Percentiles rank a stretch among this genome's conserved stretches.
These are phyloP conservation scores for Brassicogethes aeneus DNA, from an alignment of 2,888 invertebrate genomes.

Conservation along the genomic window DNA sequence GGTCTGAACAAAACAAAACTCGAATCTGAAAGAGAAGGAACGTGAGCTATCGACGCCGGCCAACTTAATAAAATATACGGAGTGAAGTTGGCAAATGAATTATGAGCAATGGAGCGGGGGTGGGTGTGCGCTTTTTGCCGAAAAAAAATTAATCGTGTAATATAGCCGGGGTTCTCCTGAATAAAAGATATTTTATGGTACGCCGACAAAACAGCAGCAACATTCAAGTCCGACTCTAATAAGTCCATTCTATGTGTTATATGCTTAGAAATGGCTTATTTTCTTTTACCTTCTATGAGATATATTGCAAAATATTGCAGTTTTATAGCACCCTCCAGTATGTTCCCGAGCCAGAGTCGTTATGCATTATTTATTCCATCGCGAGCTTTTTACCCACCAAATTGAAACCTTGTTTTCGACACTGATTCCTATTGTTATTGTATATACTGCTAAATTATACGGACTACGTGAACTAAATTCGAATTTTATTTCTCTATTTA, in stretches of 20 bases:
- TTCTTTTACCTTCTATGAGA: constrained; percentile 27
- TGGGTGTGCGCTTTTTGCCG: constrained; percentile 18
- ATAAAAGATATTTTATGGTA: constrained; percentile 32
- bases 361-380: constrained; percentile 25
- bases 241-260: constrained; percentile 33
- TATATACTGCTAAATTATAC: not conserved
- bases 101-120: constrained; percentile 10
- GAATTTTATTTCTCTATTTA: too few species aligned
- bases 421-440: not conserved
- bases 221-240: constrained; percentile 31
- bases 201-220: constrained; percentile 28
- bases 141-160: constrained; percentile 32
- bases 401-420: not conserved
- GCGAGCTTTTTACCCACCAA: constrained; percentile 11
- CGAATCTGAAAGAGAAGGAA: constrained; percentile 14
- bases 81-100: constrained; percentile 18
- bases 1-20: constrained; percentile 17
- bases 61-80: constrained; percentile 17
- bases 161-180: constrained; percentile 26
- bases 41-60: constrained; percentile 15
- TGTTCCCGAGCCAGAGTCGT: constrained; percentile 10
- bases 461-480: too few species aligned
- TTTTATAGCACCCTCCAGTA: constrained; percentile 17
- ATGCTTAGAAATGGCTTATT: constrained; percentile 35
- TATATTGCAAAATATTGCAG: constrained; percentile 25